Conservation (phyloP, 2,888 invertebrate genomes). For the Dicyrtoma fusca region DNA sequence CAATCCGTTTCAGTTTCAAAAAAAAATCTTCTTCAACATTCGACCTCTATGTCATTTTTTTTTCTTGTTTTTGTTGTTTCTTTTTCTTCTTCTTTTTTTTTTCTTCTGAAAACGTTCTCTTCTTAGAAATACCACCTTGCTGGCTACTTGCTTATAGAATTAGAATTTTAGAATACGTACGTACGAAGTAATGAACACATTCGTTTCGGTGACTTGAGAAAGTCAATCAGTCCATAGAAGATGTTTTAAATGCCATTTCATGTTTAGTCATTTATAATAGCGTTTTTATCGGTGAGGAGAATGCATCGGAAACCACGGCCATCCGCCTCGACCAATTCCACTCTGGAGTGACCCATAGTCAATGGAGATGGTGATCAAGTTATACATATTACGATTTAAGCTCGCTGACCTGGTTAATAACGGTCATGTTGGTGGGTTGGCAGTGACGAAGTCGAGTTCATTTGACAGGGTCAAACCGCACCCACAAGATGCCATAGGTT, state of each 20-base stretch:
- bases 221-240: conserved; percentile 29
- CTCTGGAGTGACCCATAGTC: conserved; percentile 31
- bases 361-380: conserved; percentile 6
- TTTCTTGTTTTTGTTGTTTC: too few species aligned
- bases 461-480: conserved; percentile 37
- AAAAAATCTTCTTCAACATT: too few species aligned
- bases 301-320: conserved; percentile 34
- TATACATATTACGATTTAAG: conserved; percentile 28
- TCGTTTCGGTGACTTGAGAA: conserved; percentile 26
- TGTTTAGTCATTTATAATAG: too few species aligned
- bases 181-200: conserved; percentile 33
- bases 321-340: conserved; percentile 32
- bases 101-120: too few species aligned
- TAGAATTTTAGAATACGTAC: conserved; percentile 19
- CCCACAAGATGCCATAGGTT: conserved; percentile 30
- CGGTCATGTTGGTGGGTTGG: conserved; percentile 32
- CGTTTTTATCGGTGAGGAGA: conserved; percentile 29
- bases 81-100: too few species aligned
- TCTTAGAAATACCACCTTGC: too few species aligned
- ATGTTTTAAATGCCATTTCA: conserved; percentile 4
- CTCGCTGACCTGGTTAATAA: conserved; percentile 27
- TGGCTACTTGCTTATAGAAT: too few species aligned
- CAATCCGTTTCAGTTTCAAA: too few species aligned
- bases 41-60: too few species aligned
- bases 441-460: conserved; percentile 25